Evolutionary conservation across 2,113 vertebrate species (phyloP).

Genomic region (Hipposideros armiger): DNA sequence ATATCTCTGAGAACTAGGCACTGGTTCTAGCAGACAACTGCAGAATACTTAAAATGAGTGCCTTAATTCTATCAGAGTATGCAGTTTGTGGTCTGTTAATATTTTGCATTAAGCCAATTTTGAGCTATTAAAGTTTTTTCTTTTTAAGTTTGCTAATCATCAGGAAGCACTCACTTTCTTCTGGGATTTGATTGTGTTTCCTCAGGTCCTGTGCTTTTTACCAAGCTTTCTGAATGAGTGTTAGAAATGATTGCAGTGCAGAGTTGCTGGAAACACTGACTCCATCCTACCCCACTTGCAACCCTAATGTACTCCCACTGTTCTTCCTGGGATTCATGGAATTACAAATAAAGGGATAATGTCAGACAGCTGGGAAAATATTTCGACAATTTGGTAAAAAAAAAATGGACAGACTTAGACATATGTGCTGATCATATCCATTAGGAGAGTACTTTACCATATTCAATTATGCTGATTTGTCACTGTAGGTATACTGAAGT

Average conservation of each 20-base stretch:
- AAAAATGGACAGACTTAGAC: not conserved
- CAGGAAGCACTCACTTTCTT: slow-evolving; percentile 67
- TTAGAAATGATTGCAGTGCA: not conserved
- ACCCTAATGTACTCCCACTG: not conserved
- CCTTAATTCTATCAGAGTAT: slow-evolving; percentile 58
- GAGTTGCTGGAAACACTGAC: not conserved
- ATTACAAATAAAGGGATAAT: not conserved
- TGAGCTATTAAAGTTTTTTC: slow-evolving; percentile 62
- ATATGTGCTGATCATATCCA: not conserved
- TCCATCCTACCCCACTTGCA: not conserved
- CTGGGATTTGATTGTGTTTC: slow-evolving; percentile 59
- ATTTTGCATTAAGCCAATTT: slow-evolving; percentile 73
- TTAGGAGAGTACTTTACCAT: not conserved
- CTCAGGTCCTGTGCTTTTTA: not conserved
- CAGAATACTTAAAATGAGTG: slow-evolving; percentile 25
- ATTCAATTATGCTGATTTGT: not conserved
- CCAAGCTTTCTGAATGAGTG: slow-evolving; percentile 25
- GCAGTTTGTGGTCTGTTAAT: slow-evolving; percentile 59
- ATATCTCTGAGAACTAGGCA: not conserved
- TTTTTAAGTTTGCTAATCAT: slow-evolving; percentile 61
- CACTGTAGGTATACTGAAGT: not conserved
- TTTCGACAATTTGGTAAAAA: not conserved
- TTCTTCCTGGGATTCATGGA: not conserved
- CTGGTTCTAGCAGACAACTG: slow-evolving; percentile 19
- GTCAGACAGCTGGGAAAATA: not conserved